Conservation (phyloP, 2,797 vertebrate species). For the Amphiprion clarkii region DNA sequence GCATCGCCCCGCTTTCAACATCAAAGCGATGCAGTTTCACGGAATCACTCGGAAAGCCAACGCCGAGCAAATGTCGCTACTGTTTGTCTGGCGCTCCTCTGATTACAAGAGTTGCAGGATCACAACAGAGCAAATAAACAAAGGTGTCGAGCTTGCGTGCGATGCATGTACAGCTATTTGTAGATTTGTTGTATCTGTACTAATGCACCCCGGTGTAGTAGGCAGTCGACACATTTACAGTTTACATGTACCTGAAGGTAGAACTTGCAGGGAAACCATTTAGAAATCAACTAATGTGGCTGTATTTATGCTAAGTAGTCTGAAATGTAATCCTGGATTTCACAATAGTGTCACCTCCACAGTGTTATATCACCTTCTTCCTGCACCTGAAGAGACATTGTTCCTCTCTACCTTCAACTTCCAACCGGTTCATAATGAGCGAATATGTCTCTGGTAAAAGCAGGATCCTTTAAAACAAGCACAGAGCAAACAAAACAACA, state of each 20-base stretch:
- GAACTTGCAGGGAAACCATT: constrained; percentile 6
- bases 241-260: constrained; percentile 12
- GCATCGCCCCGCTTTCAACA: background rate
- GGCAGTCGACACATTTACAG: constrained; percentile 14
- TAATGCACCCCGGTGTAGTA: background rate
- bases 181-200: background rate
- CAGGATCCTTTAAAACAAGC: constrained; percentile 22
- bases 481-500: constrained; percentile 14
- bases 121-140: constrained; percentile 4
- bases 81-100: constrained; percentile 14
- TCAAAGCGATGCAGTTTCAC: constrained; percentile 34
- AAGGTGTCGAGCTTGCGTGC: background rate
- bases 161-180: constrained; percentile 14
- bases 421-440: constrained; percentile 24
- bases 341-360: background rate
- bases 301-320: background rate
- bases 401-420: background rate
- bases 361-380: too few relatives aligned
- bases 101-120: constrained; percentile 15
- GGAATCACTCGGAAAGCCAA: background rate
- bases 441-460: constrained; percentile 1
- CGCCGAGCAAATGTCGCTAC: constrained; percentile 1
- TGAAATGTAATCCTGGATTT: constrained; percentile 3
- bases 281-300: background rate
- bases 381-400: background rate